A percentile compares a stretch with the other conserved stretches of the same genome.
Conservation (phyloP, 2,113 vertebrate genomes). For the Conger conger region DNA sequence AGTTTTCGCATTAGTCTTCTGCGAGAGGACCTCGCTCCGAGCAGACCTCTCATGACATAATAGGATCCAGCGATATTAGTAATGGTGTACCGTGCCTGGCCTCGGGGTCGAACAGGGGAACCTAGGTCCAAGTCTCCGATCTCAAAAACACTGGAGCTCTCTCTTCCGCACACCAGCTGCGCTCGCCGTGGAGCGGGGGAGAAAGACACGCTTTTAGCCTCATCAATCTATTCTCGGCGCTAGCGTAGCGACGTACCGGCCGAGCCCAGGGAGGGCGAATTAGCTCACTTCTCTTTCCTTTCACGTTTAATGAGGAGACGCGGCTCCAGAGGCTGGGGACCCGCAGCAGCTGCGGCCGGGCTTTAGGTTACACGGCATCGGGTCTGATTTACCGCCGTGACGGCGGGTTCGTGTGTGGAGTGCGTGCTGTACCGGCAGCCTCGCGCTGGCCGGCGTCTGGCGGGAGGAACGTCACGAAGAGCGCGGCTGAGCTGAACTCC, state of each 20-base stretch:
- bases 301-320: background rate
- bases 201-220: slow-evolving; percentile 44
- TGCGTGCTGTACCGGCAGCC: background rate
- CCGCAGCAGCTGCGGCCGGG: slow-evolving; percentile 24
- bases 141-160: slow-evolving; percentile 43
- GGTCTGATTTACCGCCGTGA: slow-evolving; percentile 7
- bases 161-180: slow-evolving; percentile 48
- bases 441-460: background rate
- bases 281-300: background rate
- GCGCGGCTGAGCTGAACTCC: background rate
- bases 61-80: slow-evolving; percentile 44
- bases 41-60: slow-evolving; percentile 46
- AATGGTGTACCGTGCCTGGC: slow-evolving; percentile 51
- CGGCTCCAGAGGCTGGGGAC: slow-evolving; percentile 5
- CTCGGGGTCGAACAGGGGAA: slow-evolving; percentile 41
- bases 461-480: background rate
- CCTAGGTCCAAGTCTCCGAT: slow-evolving; percentile 36
- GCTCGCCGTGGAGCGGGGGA: slow-evolving; percentile 49
- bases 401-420: background rate
- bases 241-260: background rate
- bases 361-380: background rate
- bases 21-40: slow-evolving; percentile 42
- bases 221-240: slow-evolving; percentile 47
- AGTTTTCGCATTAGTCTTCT: slow-evolving; percentile 51
- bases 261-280: slow-evolving; percentile 37